These are phyloP conservation scores for Alentia gelatinosa DNA, from an alignment of 2,888 invertebrate species.

Conservation along the genomic window DNA sequence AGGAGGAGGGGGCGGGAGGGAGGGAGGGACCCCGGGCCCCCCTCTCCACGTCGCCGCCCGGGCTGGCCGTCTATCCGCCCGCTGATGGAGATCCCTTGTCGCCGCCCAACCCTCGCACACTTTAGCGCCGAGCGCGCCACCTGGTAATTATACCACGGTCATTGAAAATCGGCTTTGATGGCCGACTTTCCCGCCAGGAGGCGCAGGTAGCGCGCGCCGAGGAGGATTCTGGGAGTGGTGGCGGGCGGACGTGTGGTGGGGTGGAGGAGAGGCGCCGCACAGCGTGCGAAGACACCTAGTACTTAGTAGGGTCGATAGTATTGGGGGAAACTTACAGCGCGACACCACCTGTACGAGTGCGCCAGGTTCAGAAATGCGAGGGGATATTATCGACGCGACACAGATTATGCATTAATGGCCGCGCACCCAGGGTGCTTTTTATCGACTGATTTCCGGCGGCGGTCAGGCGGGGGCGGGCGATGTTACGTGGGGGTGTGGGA, in stretches of 20 bases:
- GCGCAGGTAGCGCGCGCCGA: background rate
- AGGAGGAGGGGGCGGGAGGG: too few species aligned
- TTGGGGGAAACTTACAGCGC: slow-evolving; percentile 18
- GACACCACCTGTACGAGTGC: slow-evolving; percentile 40
- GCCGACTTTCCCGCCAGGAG: background rate
- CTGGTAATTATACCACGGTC: slow-evolving; percentile 32
- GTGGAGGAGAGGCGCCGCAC: background rate
- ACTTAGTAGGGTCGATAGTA: slow-evolving; percentile 33
- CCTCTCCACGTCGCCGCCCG: background rate
- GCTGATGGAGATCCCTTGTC: slow-evolving; percentile 15
- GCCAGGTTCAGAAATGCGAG: slow-evolving; percentile 41
- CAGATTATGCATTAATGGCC: slow-evolving; percentile 44
- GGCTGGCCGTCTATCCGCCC: background rate
- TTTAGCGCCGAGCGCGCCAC: background rate
- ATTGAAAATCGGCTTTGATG: slow-evolving; percentile 1
- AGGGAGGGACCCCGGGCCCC: too few species aligned
- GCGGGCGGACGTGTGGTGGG: background rate
- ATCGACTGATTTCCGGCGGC: slow-evolving; percentile 15
- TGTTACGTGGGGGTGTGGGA: background rate
- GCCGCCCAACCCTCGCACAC: background rate
- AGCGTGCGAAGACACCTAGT: slow-evolving; percentile 20
- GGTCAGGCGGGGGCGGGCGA: background rate
- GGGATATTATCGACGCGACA: slow-evolving; percentile 39
- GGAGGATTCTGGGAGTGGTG: background rate
- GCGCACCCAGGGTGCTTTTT: background rate